phyloP scores from a whole-genome alignment of 2,113 vertebrate species.

The Mirounga angustirostris region DNA sequence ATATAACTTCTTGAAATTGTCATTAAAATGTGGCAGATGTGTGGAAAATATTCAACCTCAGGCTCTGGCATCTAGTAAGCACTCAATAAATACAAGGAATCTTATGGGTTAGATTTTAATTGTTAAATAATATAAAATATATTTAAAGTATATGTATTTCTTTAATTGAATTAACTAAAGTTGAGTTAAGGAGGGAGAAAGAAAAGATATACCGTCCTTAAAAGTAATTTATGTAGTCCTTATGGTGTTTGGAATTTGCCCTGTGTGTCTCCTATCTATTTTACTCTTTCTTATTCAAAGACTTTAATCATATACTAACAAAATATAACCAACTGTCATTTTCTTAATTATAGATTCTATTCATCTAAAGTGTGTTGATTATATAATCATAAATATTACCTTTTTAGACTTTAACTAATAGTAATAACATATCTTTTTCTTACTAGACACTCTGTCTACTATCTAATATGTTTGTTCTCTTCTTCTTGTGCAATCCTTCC shows the following conservation, averaged over 20 bases:
- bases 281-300: background rate
- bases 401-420: constrained; percentile 70
- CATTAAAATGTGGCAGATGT: background rate
- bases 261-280: background rate
- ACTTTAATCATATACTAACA: constrained; percentile 67
- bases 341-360: constrained; percentile 68
- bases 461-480: constrained; percentile 87
- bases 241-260: background rate
- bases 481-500: constrained; percentile 90
- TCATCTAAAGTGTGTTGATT: constrained; percentile 66
- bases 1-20: background rate
- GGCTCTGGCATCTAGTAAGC: background rate
- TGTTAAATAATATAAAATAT: background rate
- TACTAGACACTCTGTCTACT: constrained; percentile 84
- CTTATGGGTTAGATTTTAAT: background rate
- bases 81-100: background rate
- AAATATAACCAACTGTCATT: constrained; percentile 8
- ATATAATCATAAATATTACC: constrained; percentile 66
- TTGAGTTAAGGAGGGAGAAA: background rate
- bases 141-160: background rate
- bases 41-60: background rate
- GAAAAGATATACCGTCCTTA: background rate
- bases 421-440: constrained; percentile 78
- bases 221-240: background rate
- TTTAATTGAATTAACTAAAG: background rate